phyloP scores from a whole-genome alignment of 2,113 vertebrate genomes.

The Platichthys flesus region DNA sequence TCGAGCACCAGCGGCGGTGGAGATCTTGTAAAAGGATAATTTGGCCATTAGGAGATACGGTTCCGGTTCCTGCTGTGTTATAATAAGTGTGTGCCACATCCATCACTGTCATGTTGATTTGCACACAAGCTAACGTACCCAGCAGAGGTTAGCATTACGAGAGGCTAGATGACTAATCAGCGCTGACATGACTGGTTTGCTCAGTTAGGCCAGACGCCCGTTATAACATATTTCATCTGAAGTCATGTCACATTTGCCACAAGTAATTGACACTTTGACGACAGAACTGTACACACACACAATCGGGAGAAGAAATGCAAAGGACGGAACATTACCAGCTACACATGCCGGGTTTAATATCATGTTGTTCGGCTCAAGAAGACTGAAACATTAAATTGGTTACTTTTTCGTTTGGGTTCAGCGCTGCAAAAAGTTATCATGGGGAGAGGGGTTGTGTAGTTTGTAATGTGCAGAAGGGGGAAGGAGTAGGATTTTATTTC shows the following conservation, averaged over 20 bases:
- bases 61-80: conserved; percentile 3
- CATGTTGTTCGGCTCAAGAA: background rate
- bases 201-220: conserved; percentile 17
- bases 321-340: background rate
- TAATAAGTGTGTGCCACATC: conserved; percentile 23
- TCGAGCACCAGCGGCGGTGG: background rate
- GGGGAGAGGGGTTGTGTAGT: no score
- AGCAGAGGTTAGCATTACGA: conserved; percentile 14
- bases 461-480: background rate
- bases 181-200: conserved; percentile 33
- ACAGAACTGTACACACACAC: conserved; percentile 5
- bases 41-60: background rate
- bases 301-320: background rate
- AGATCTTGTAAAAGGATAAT: background rate
- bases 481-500: background rate
- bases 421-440: background rate
- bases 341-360: background rate
- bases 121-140: conserved; percentile 5
- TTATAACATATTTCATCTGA: conserved; percentile 11
- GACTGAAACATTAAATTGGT: background rate
- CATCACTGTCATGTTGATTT: conserved; percentile 41
- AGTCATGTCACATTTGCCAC: conserved; percentile 27
- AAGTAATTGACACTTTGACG: conserved; percentile 25
- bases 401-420: background rate
- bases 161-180: conserved; percentile 27